phyloP scores from a whole-genome alignment of 2,888 invertebrate genomes.

The Seira musarum region DNA sequence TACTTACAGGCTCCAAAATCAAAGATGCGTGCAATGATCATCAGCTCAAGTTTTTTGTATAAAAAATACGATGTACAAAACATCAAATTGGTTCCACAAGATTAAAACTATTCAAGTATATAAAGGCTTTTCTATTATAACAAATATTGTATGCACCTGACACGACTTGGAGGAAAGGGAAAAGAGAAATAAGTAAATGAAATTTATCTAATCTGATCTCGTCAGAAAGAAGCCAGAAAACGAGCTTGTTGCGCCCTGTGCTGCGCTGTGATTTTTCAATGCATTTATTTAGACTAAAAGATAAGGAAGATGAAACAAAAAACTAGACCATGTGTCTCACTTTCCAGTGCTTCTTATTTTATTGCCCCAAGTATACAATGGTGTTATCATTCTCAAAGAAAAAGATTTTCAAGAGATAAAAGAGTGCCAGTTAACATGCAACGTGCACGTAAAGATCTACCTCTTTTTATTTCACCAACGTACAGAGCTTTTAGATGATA shows the following conservation, averaged over 20 bases:
- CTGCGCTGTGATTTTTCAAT: not conserved
- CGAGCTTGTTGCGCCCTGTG: not conserved
- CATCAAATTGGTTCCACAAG: no score
- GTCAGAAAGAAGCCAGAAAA: not conserved
- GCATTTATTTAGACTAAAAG: not conserved
- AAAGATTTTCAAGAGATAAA: slow-evolving; percentile 40
- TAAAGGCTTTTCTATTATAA: no score
- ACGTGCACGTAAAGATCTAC: not conserved
- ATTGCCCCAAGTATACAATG: slow-evolving; percentile 40
- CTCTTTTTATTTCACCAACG: slow-evolving; percentile 3
- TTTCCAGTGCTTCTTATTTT: slow-evolving; percentile 25
- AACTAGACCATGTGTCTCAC: slow-evolving; percentile 33
- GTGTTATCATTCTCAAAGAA: slow-evolving; percentile 26
- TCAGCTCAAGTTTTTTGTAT: no score
- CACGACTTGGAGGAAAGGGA: slow-evolving; percentile 1
- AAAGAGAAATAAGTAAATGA: not conserved
- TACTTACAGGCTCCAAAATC: no score
- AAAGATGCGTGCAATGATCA: no score
- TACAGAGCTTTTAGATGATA: not conserved
- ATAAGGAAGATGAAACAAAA: not conserved
- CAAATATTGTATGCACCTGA: slow-evolving; percentile 32
- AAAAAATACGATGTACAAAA: no score
- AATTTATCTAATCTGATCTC: not conserved
- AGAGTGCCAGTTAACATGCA: slow-evolving; percentile 32
- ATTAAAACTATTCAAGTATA: no score